Evolutionary conservation across 2,113 vertebrate species (phyloP).

Genomic region (Xenotilapia flavipinnis): DNA sequence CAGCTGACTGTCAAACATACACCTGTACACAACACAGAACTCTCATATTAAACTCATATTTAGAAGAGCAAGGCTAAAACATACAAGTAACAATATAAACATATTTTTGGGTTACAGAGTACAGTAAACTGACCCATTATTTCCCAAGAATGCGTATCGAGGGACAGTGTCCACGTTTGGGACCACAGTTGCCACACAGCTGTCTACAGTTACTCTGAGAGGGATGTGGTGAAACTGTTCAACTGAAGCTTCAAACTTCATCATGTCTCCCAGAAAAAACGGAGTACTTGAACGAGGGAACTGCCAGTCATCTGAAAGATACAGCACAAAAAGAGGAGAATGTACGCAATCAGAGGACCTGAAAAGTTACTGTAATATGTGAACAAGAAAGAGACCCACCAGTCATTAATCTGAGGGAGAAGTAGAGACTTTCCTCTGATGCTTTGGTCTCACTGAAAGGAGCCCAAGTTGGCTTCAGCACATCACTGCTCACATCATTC

Average conservation of each 20-base stretch:
- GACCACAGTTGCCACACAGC: slow-evolving; percentile 47
- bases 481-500: slow-evolving; percentile 37
- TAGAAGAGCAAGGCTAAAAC: background rate
- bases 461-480: slow-evolving; percentile 41
- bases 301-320: slow-evolving; percentile 44
- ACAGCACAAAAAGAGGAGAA: background rate
- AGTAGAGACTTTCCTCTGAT: slow-evolving; percentile 32
- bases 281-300: background rate
- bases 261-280: slow-evolving; percentile 45
- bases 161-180: slow-evolving; percentile 30
- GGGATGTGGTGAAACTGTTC: slow-evolving; percentile 46
- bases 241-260: slow-evolving; percentile 51
- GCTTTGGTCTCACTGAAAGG: background rate
- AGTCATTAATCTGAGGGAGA: slow-evolving; percentile 53
- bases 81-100: background rate
- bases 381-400: slow-evolving; percentile 25
- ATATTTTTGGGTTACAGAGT: background rate
- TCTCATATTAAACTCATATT: background rate
- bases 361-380: background rate
- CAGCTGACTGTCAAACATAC: slow-evolving; percentile 16
- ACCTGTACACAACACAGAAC: background rate
- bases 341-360: background rate
- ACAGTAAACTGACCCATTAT: slow-evolving; percentile 40
- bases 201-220: slow-evolving; percentile 52
- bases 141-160: slow-evolving; percentile 54